phyloP scores from a whole-genome alignment of 1,140 invertebrate genomes.

The Zaprionus kolodkinae region DNA sequence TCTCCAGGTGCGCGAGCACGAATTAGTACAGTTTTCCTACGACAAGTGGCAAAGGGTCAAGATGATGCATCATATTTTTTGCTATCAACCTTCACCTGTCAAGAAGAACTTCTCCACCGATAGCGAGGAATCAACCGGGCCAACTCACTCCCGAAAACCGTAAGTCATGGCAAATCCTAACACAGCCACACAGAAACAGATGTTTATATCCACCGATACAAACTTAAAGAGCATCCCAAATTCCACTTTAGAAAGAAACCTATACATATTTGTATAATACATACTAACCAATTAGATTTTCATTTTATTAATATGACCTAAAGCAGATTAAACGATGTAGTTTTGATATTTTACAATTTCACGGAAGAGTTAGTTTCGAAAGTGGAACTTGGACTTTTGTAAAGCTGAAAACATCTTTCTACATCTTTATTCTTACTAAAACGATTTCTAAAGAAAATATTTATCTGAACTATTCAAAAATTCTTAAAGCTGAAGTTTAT shows the following conservation, averaged over 20 bases:
- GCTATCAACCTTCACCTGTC: conserved; percentile 92
- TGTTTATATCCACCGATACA: neutral
- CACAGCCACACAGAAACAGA: conserved; percentile 8
- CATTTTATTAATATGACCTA: neutral
- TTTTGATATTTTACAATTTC: neutral
- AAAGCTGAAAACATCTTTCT: neutral
- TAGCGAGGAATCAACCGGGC: conserved; percentile 84
- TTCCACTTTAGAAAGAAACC: neutral
- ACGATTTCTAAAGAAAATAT: neutral
- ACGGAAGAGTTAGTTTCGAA: neutral
- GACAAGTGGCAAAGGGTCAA: conserved; percentile 92
- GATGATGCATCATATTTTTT: conserved; percentile 94
- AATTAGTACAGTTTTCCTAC: conserved; percentile 92
- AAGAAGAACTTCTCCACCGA: conserved; percentile 91
- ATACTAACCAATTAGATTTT: neutral
- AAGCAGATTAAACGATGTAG: neutral
- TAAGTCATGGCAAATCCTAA: conserved; percentile 70
- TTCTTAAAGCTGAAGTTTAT: neutral
- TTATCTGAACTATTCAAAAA: neutral
- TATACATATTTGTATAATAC: neutral
- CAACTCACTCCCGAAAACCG: conserved; percentile 85
- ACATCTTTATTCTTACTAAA: neutral
- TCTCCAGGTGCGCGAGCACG: conserved; percentile 89
- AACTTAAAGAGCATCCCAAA: neutral
- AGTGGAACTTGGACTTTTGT: neutral